Evolutionary conservation across 2,113 vertebrate species (phyloP).

Genomic region (Cyphomyrus discorhynchus): DNA sequence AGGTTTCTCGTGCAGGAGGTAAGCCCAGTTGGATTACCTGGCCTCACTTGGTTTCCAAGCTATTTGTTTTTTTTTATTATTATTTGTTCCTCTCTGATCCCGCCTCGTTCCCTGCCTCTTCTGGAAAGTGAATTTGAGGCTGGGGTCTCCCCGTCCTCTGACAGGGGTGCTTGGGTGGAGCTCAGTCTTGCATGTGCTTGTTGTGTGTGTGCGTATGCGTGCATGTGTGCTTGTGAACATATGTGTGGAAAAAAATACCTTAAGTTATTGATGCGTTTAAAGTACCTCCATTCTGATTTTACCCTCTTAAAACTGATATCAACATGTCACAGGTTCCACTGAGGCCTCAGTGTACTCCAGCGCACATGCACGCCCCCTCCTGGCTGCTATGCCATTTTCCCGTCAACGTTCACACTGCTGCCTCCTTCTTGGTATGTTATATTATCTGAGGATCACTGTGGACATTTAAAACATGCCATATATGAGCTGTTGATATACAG

Average conservation of each 20-base stretch:
- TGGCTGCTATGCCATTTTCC: neutral
- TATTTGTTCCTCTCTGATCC: neutral
- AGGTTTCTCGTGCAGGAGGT: conserved; percentile 27
- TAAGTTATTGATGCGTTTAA: neutral
- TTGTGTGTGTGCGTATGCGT: neutral
- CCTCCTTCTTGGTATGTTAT: neutral
- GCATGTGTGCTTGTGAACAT: neutral
- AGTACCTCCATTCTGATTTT: neutral
- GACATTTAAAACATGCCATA: neutral
- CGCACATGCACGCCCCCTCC: neutral
- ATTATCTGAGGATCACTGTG: neutral
- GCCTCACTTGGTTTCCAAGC: neutral
- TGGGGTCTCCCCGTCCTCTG: neutral
- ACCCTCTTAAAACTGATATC: neutral
- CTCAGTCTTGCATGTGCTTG: neutral
- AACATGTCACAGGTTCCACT: neutral
- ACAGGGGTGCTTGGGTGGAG: neutral
- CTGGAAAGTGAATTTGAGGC: neutral
- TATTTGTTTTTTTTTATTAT: neutral
- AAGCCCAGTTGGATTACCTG: neutral
- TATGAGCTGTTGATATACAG: neutral
- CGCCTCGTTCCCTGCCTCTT: neutral
- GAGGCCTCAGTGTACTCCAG: neutral
- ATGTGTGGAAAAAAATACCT: neutral
- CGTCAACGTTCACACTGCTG: neutral